These are phyloP conservation scores for Scaptomyza tumidula DNA, from an alignment of 2,888 invertebrate species.

Conservation along the genomic window DNA sequence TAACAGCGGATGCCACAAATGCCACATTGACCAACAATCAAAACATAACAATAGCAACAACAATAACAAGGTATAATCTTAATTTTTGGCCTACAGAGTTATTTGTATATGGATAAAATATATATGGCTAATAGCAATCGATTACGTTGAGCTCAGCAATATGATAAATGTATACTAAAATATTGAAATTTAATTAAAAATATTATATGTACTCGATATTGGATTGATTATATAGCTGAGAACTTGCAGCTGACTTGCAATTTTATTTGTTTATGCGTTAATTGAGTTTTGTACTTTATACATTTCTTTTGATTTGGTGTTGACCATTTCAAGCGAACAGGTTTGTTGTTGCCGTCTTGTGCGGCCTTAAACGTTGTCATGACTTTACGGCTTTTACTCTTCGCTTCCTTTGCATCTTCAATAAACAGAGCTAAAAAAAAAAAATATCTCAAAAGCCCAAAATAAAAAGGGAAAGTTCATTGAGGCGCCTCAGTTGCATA, in stretches of 20 bases:
- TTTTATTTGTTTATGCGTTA: conserved; percentile 17
- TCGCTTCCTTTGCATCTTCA: conserved; percentile 75
- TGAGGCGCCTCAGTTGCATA: conserved; percentile 61
- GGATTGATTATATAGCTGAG: conserved; percentile 12
- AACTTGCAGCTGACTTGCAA: conserved; percentile 26
- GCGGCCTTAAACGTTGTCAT: conserved; percentile 66
- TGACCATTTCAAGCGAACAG: conserved; percentile 60
- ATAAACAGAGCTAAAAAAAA: conserved; percentile 45
- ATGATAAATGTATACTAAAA: conserved; percentile 26
- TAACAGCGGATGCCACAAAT: conserved; percentile 64
- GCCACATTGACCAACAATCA: conserved; percentile 60
- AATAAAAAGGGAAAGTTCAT: conserved; percentile 78
- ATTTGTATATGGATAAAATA: conserved; percentile 5
- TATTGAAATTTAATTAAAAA: not conserved
- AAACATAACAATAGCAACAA: conserved; percentile 40
- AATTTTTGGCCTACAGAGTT: conserved; percentile 4
- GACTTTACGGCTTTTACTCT: conserved; percentile 62
- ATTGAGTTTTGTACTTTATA: conserved; percentile 10
- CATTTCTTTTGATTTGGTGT: conserved; percentile 36
- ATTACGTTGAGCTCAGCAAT: conserved; percentile 15
- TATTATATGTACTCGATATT: not conserved
- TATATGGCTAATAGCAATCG: conserved; percentile 25
- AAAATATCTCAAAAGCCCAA: not conserved
- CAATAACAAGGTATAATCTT: not conserved
- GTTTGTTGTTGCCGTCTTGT: conserved; percentile 43